These are phyloP conservation scores for Lamellibrachia luymesi DNA, from an alignment of 1,140 invertebrate genomes.

Conservation along the genomic window DNA sequence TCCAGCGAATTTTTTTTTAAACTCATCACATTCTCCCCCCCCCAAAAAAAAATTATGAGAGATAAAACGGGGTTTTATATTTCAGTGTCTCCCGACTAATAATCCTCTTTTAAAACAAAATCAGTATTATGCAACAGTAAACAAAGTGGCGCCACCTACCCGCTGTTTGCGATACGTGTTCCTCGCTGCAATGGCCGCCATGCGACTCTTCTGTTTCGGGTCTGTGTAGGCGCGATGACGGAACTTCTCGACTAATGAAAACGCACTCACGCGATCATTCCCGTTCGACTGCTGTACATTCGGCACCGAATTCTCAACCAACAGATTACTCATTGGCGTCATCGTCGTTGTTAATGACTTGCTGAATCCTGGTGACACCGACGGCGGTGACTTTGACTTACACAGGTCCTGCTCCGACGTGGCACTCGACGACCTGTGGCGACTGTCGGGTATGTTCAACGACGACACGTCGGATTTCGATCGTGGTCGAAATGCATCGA, in stretches of 20 bases:
- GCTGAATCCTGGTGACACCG: neutral
- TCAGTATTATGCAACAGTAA: neutral
- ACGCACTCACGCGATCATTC: neutral
- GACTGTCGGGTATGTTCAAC: slow-evolving; percentile 50
- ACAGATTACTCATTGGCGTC: slow-evolving; percentile 9
- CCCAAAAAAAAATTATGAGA: too few relatives aligned
- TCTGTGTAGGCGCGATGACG: slow-evolving; percentile 21
- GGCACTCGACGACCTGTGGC: slow-evolving; percentile 30
- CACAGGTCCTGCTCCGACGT: neutral
- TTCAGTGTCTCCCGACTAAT: too few relatives aligned
- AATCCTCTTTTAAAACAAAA: too few relatives aligned
- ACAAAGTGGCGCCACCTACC: neutral
- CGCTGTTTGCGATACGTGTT: neutral
- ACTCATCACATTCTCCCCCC: too few relatives aligned
- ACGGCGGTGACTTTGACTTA: neutral
- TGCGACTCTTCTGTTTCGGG: slow-evolving; percentile 7
- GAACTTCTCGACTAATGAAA: slow-evolving; percentile 18
- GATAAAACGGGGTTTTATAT: too few relatives aligned
- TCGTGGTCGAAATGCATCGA: slow-evolving; percentile 80
- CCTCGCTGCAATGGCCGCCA: slow-evolving; percentile 18
- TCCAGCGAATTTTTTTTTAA: too few relatives aligned
- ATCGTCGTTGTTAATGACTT: neutral
- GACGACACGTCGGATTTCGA: slow-evolving; percentile 77
- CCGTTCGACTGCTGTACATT: neutral
- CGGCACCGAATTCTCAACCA: neutral